Percentiles rank a stretch among this genome's conserved stretches.
phyloP scores from a whole-genome alignment of 2,113 vertebrate genomes.

The Capreolus pygargus region DNA sequence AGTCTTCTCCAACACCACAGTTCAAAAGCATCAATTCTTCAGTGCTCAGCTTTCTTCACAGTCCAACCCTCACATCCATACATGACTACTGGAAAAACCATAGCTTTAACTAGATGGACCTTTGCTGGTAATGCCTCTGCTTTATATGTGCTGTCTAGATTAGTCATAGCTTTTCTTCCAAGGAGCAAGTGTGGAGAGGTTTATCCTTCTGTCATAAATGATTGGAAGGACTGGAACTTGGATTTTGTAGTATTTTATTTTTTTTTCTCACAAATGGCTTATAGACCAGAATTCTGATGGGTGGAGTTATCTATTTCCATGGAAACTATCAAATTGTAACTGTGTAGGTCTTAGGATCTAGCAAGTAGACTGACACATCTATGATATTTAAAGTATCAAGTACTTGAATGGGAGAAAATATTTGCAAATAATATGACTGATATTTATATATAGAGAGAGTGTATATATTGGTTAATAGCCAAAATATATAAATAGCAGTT shows the following conservation, averaged over 20 bases:
- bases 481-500: neutral
- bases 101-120: neutral
- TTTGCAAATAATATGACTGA: neutral
- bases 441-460: neutral
- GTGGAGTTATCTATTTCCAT: neutral
- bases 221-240: neutral
- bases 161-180: neutral
- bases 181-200: neutral
- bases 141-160: neutral
- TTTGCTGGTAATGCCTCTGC: neutral
- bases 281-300: neutral
- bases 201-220: neutral
- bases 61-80: neutral
- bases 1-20: neutral
- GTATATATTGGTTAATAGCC: neutral
- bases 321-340: neutral
- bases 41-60: neutral
- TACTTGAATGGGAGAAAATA: neutral
- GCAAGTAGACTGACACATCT: neutral
- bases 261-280: neutral
- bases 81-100: neutral
- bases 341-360: neutral
- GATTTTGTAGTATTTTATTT: neutral
- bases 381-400: neutral
- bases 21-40: neutral